Conservation (phyloP, 2,797 vertebrate species). For the Lepilemur ruficaudatus region DNA sequence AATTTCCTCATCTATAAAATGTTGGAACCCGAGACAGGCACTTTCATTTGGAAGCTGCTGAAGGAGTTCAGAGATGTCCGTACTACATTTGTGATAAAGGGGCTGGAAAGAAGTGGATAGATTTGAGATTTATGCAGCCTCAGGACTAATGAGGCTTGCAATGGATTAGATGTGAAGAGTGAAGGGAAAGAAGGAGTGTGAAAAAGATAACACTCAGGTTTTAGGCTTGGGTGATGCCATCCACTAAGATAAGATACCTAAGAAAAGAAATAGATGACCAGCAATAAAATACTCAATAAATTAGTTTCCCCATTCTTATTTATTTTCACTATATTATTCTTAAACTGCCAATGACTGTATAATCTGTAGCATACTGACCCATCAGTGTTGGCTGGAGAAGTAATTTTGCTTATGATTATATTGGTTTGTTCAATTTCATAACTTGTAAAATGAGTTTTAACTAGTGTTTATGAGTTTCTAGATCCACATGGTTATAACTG, state of each 20-base stretch:
- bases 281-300: neutral
- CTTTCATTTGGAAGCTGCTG: neutral
- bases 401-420: neutral
- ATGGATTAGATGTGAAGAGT: neutral
- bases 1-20: constrained; percentile 7
- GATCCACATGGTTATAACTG: neutral
- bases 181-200: neutral
- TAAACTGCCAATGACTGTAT: neutral
- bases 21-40: neutral
- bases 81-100: neutral
- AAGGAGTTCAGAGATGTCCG: neutral
- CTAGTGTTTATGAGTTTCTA: neutral
- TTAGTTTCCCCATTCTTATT: neutral
- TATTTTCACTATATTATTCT: neutral
- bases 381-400: neutral
- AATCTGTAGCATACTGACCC: neutral
- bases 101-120: neutral
- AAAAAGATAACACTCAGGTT: neutral
- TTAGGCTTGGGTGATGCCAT: neutral
- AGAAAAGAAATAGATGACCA: neutral
- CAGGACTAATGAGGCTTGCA: neutral
- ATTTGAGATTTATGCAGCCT: neutral
- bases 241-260: neutral
- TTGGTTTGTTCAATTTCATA: neutral
- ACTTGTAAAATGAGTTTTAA: neutral